These are phyloP conservation scores for Drosophila elegans DNA, from an alignment of 1,140 invertebrate species.

Conservation along the genomic window DNA sequence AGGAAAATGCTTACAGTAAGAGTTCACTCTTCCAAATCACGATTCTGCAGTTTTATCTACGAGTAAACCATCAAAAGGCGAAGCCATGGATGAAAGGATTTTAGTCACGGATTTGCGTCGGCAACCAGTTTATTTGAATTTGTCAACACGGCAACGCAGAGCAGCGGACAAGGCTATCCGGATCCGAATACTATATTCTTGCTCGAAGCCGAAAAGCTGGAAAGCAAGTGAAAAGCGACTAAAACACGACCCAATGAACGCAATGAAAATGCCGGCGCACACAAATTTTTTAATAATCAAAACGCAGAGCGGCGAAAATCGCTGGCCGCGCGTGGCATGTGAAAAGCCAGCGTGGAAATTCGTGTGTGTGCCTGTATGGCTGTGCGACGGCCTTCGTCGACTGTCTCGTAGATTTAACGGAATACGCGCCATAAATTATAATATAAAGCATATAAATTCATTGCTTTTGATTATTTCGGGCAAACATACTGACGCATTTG, in stretches of 20 bases:
- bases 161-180: conserved; percentile 44
- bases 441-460: conserved; percentile 74
- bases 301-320: conserved; percentile 50
- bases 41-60: conserved; percentile 13
- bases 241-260: conserved; percentile 69
- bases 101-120: conserved; percentile 8
- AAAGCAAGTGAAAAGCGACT: conserved; percentile 21
- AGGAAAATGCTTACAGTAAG: not conserved
- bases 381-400: conserved; percentile 35
- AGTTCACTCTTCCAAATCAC: conserved; percentile 11
- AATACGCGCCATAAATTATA: conserved; percentile 78
- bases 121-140: conserved; percentile 45
- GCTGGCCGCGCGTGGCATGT: conserved; percentile 75
- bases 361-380: conserved; percentile 35
- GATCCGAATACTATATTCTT: conserved; percentile 36
- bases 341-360: conserved; percentile 71
- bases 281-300: conserved; percentile 81
- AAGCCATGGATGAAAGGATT: conserved; percentile 11
- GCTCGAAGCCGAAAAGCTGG: conserved; percentile 33
- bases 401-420: conserved; percentile 50
- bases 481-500: conserved; percentile 10
- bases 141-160: conserved; percentile 42
- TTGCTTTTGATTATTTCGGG: conserved; percentile 63
- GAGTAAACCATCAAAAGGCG: conserved; percentile 18
- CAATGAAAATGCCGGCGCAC: conserved; percentile 74